These are phyloP conservation scores for Brassicogethes aeneus DNA, from an alignment of 2,888 invertebrate genomes.

Conservation along the genomic window DNA sequence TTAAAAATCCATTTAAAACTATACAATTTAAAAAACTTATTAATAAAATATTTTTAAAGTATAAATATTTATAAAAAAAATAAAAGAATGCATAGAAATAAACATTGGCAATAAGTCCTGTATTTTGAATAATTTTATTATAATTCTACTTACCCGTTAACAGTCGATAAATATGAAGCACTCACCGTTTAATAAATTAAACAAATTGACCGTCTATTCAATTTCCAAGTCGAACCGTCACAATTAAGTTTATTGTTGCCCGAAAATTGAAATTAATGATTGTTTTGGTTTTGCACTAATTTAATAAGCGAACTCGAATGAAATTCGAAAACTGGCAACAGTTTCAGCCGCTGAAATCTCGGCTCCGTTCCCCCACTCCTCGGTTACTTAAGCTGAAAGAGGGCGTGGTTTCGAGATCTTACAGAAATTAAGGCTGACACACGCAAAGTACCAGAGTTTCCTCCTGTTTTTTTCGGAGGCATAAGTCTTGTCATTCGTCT, in stretches of 20 bases:
- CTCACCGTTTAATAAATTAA: background rate
- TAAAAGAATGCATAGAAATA: background rate
- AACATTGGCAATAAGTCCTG: background rate
- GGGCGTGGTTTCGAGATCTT: constrained; percentile 11
- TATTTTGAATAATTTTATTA: too few species aligned
- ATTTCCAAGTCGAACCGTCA: constrained; percentile 15
- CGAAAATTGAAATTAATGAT: constrained; percentile 36
- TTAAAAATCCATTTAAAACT: too few species aligned
- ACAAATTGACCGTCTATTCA: constrained; percentile 13
- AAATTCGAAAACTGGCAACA: constrained; percentile 31
- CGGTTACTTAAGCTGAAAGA: constrained; percentile 9
- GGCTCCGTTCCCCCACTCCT: constrained; percentile 10
- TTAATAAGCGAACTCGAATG: background rate
- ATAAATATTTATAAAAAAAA: too few species aligned
- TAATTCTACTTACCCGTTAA: background rate
- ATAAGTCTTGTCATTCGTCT: background rate
- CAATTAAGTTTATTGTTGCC: constrained; percentile 10
- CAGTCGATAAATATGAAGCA: background rate
- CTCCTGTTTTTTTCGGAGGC: background rate
- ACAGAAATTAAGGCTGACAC: background rate
- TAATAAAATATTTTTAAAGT: too few species aligned
- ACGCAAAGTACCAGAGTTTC: too few species aligned
- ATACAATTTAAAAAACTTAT: too few species aligned
- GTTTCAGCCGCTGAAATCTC: constrained; percentile 29
- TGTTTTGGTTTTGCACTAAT: constrained; percentile 26